Evolutionary conservation across 2,113 vertebrate genomes (phyloP), one percentile per base, ranked within the genome.

Genomic region (Forbesichthys agassizii): DNA sequence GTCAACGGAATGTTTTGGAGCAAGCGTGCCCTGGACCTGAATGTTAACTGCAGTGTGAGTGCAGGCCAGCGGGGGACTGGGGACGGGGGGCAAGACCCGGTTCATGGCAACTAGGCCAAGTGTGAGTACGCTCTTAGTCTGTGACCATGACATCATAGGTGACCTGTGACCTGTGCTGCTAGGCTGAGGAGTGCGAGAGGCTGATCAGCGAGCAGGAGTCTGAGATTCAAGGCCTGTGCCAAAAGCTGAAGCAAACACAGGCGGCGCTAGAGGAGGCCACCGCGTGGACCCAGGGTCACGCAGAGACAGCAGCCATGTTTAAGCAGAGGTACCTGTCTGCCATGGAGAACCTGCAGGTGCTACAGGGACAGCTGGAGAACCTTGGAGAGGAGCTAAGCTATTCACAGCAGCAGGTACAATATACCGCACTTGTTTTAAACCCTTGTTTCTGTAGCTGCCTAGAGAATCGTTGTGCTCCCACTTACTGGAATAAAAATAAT

Each of bases 301-400:
- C 83, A 27, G 82, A 79, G 54, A 79, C 33, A 0, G 58, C 57
- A 27, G 76, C 62, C 14, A 77, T 85, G 47, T 90, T 90, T 66
- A 90, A 90, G 81, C 64, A 90, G 64, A 95, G 93, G 66, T 92
- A 84, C 60, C 57, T 48, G 0, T n/a, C 69, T 4, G 81, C 79
- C 12, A 77, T 84, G 68, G 82, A 81, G 64, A 88, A 81, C 74
- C 75, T 83, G 54, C 78, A 86, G 52, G 66, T 64, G 59, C 70
- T 88, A 53, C 84, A 90, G 58, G 86, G 79, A 9, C 78, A 76
- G 11, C 71, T 83, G 12, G 64, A 78, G 10, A 74, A 56, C 36
- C 36, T 84, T 64, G 72, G 90, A 64, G 87, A 92, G 79, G 88
- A 91, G 48, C 64, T 80, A 0, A 55, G 52, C 2, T 81, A 88